Conservation (phyloP, 1,140 invertebrate genomes). For the Drosophila novamexicana region DNA sequence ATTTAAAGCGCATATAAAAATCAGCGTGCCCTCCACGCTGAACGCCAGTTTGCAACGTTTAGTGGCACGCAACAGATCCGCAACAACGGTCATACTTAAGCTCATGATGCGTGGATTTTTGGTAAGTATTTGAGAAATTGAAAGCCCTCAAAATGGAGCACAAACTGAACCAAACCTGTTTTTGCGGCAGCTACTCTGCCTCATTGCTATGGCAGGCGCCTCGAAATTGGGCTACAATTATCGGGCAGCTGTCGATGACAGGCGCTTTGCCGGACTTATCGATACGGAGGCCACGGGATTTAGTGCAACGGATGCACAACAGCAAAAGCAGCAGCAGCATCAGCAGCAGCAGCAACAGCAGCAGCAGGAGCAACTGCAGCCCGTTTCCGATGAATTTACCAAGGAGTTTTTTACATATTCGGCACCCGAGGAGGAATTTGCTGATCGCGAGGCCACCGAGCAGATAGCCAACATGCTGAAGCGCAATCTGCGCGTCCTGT, state of each 20-base stretch:
- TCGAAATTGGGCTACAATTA: conserved; percentile 71
- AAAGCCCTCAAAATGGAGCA: not conserved
- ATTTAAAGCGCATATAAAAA: conserved; percentile 62
- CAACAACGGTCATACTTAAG: conserved; percentile 10
- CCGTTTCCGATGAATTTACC: conserved; percentile 60
- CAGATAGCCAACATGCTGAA: conserved; percentile 64
- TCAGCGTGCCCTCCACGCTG: conserved; percentile 31
- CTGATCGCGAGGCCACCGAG: conserved; percentile 56
- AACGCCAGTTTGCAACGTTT: conserved; percentile 52
- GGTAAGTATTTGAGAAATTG: conserved; percentile 48
- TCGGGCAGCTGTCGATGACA: conserved; percentile 43
- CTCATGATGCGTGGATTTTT: conserved; percentile 71
- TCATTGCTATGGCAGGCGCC: conserved; percentile 48
- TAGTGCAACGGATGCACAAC: conserved; percentile 36
- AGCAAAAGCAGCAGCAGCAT: conserved; percentile 12
- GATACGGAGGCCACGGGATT: conserved; percentile 71
- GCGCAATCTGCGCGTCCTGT: conserved; percentile 68
- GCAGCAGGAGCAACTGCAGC: conserved; percentile 31
- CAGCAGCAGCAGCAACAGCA: conserved; percentile 5
- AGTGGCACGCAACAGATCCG: conserved; percentile 47
- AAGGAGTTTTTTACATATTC: conserved; percentile 70
- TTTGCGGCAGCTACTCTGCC: conserved; percentile 49
- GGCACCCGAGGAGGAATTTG: conserved; percentile 69
- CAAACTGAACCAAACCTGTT: not conserved
- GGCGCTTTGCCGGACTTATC: conserved; percentile 69